Evolutionary conservation across 2,888 invertebrate species (phyloP), one percentile per base, ranked within the genome.

Genomic region (Sarcophaga carnaria): DNA sequence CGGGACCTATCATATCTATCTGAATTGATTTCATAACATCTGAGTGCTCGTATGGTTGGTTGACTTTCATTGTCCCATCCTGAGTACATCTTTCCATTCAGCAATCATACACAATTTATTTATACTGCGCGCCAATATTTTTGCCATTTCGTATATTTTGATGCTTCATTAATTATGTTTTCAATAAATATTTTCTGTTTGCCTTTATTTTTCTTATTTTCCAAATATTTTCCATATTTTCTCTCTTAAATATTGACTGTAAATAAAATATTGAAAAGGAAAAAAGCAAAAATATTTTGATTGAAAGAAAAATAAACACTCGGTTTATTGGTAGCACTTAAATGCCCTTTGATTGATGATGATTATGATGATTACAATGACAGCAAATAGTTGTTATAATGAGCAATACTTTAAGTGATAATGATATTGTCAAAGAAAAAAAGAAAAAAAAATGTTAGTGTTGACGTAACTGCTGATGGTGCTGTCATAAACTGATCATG

Each of bases 331-430:
- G 54, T 59, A 74, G 49, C n/a, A 78, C 54, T 69, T 83, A 78
- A 83, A 78, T 78, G 78, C 72, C 69, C 78, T 79, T 79, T 83
- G 74, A 83, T 83, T 83, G 74, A 83, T 83, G 74, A 69, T 69
- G 12, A 67, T 67, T 45, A 67, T 67, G 17, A 69, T 74, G 67
- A 62, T 4, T n/a, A 10, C 12, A 27, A 3, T 82, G 77, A 71
- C 59, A 60, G 47, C 64, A 22, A 17, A 37, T 37, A 37, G 37
- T 82, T 27, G 20, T 63, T 25, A 27, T 69, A 54, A 81, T 69
- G 69, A 70, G 17, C 20, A 62, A 20, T n/a, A 20, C 20, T 62
- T 54, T 20, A n/a, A n/a, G 17, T 8, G 62, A 62, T 62, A 62
- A 62, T 17, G 54, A 54, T 54, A 5, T 17, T 54, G 54, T 17